These are phyloP conservation scores for Synodontis membranacea DNA, from an alignment of 2,113 vertebrate genomes.

Conservation along the genomic window DNA sequence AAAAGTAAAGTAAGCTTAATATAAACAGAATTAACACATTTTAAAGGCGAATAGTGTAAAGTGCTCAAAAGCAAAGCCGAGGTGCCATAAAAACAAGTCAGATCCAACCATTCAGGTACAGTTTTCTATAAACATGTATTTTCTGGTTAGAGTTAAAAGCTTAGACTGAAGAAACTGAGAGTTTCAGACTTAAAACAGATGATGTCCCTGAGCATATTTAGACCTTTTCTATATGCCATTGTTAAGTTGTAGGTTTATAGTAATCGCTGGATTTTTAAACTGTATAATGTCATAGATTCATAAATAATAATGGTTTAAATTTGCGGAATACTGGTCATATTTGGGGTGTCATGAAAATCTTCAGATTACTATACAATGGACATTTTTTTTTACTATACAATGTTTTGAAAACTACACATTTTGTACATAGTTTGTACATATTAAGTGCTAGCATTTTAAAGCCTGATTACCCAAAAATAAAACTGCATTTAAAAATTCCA, in stretches of 20 bases:
- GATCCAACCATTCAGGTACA: background rate
- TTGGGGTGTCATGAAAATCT: background rate
- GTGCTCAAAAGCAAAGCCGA: background rate
- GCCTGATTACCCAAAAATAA: background rate
- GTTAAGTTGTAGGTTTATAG: background rate
- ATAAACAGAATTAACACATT: background rate
- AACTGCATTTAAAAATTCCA: background rate
- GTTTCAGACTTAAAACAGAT: background rate
- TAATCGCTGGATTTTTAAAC: background rate
- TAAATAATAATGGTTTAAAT: background rate
- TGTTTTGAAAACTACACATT: background rate
- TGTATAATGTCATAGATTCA: background rate
- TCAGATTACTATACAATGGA: background rate
- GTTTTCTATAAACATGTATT: background rate
- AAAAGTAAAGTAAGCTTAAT: background rate
- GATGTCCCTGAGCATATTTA: background rate
- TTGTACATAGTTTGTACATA: background rate
- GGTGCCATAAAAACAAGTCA: background rate
- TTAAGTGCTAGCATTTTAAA: background rate
- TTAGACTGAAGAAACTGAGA: background rate
- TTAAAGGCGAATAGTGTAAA: background rate
- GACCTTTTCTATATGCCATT: background rate
- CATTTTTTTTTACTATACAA: background rate
- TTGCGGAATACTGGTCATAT: background rate
- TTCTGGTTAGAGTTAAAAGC: background rate